phyloP scores from a whole-genome alignment of 1,140 invertebrate genomes.

The Mycetomoellerius zeteki region DNA sequence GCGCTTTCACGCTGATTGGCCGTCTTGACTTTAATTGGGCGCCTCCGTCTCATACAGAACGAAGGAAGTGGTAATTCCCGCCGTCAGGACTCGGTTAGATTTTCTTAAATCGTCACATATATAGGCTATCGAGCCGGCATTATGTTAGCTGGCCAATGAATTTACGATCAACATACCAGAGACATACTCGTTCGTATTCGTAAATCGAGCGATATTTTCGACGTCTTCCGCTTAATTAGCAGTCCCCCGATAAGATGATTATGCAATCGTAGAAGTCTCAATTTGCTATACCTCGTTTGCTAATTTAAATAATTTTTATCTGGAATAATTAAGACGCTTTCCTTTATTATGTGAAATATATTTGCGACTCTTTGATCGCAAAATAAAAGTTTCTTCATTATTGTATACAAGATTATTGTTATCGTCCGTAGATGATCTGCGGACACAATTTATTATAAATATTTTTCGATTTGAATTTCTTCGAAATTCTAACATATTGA shows the following conservation, averaged over 20 bases:
- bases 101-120: neutral
- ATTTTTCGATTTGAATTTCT: neutral
- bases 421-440: too few species aligned
- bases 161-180: slow-evolving; percentile 26
- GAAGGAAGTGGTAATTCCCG: slow-evolving; percentile 10
- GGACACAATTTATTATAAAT: neutral
- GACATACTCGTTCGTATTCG: neutral
- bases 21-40: slow-evolving; percentile 66
- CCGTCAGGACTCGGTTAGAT: slow-evolving; percentile 8
- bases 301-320: slow-evolving; percentile 17
- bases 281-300: neutral
- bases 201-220: neutral
- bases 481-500: too few species aligned
- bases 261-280: slow-evolving; percentile 11
- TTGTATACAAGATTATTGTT: neutral
- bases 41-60: slow-evolving; percentile 17
- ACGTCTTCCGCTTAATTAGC: slow-evolving; percentile 40
- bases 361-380: neutral
- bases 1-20: slow-evolving; percentile 66
- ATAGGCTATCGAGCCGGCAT: neutral
- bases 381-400: neutral
- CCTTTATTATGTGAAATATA: slow-evolving; percentile 17
- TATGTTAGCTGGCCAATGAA: neutral
- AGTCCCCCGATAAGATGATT: slow-evolving; percentile 6
- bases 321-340: slow-evolving; percentile 2